A percentile compares a stretch with the other conserved stretches of the same genome.
Evolutionary conservation across 2,113 vertebrate genomes (phyloP).

Genomic region (Stegostoma tigrinum): DNA sequence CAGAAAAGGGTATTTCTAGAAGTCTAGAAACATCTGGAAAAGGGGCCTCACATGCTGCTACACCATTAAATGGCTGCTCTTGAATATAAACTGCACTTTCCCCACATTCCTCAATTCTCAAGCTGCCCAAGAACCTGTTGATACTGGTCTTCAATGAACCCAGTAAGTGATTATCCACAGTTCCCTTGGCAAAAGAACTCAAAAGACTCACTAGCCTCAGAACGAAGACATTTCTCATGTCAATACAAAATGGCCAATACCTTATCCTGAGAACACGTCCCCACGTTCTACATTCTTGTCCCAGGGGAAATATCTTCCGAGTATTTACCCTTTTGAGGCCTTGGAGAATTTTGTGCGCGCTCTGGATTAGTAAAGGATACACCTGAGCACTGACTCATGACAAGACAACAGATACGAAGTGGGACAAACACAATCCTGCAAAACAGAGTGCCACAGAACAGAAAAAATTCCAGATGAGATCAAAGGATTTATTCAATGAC

Average conservation of each 20-base stretch:
- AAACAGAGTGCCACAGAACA: background rate
- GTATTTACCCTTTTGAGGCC: background rate
- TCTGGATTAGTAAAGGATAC: background rate
- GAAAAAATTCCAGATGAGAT: background rate
- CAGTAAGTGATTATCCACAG: background rate
- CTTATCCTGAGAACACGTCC: background rate
- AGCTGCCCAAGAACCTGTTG: background rate
- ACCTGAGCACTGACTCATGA: background rate
- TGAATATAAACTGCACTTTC: background rate
- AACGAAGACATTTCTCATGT: background rate
- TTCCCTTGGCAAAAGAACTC: background rate
- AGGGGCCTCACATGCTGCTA: background rate
- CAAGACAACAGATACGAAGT: background rate
- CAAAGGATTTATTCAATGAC: constrained; percentile 1
- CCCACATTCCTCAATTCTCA: background rate
- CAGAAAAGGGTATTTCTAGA: background rate
- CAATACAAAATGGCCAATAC: background rate
- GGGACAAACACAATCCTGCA: background rate
- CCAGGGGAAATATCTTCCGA: background rate
- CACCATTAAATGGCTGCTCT: background rate
- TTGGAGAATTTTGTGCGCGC: background rate
- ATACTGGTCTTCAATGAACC: background rate
- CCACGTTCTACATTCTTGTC: background rate
- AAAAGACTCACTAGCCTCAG: background rate
- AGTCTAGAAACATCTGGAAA: background rate